Conservation (phyloP, 2,113 vertebrate species). For the Bettongia penicillata region DNA sequence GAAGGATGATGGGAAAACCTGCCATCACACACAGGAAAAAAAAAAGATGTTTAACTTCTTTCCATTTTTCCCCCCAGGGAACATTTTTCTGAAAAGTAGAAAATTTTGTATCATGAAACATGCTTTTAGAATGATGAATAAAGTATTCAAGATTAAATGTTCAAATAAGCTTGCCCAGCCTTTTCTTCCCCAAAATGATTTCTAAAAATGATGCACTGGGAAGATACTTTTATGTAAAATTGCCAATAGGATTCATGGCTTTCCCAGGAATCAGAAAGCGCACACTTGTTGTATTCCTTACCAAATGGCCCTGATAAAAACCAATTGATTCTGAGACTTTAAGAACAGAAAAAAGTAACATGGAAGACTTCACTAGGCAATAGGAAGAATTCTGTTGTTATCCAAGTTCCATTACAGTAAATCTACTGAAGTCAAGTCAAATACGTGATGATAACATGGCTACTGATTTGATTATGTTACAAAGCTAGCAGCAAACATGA, state of each 20-base stretch:
- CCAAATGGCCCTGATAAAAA: background rate
- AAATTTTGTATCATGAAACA: background rate
- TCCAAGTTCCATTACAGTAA: background rate
- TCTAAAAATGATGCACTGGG: constrained; percentile 36
- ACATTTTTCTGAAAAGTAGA: background rate
- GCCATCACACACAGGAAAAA: background rate
- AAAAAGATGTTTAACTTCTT: constrained; percentile 15
- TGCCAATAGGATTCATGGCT: background rate
- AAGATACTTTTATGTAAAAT: background rate
- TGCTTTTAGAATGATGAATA: constrained; percentile 48
- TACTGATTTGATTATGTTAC: background rate
- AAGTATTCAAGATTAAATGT: constrained; percentile 34
- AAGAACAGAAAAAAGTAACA: background rate
- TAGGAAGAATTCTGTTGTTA: background rate
- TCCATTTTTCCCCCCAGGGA: constrained; percentile 33
- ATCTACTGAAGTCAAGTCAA: background rate
- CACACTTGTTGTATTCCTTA: background rate
- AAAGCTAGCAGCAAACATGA: background rate
- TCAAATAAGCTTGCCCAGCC: background rate
- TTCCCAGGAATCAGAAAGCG: background rate
- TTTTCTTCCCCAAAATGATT: constrained; percentile 39
- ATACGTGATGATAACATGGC: background rate
- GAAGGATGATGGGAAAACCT: background rate
- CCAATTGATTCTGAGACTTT: background rate
- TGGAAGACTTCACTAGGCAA: background rate